Evolutionary conservation across 2,888 invertebrate genomes (phyloP).

Genomic region (Tetropium fuscum): DNA sequence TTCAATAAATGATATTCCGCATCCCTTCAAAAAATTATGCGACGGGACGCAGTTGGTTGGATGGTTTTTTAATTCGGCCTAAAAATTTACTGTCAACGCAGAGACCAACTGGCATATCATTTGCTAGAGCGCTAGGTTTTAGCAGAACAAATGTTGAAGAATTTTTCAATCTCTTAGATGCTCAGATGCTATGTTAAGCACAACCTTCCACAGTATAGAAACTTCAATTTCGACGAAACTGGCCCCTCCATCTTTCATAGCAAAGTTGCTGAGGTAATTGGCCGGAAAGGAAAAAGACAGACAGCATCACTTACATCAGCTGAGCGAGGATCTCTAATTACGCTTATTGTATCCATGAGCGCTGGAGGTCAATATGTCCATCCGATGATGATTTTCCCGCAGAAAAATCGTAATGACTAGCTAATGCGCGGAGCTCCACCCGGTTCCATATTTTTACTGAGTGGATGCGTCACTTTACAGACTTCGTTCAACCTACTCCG

Average conservation of each 20-base stretch:
- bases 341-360: constrained; percentile 51
- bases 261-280: constrained; percentile 27
- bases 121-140: constrained; percentile 19
- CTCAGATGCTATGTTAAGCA: constrained; percentile 9
- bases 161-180: constrained; percentile 22
- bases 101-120: constrained; percentile 22
- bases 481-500: constrained; percentile 30
- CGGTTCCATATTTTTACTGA: constrained; percentile 49
- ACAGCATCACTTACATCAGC: constrained; percentile 24
- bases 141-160: constrained; percentile 16
- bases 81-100: constrained; percentile 14
- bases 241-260: constrained; percentile 55
- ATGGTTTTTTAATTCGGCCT: constrained; percentile 27
- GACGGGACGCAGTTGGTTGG: constrained; percentile 27
- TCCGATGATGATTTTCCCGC: constrained; percentile 55
- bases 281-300: constrained; percentile 22
- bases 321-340: constrained; percentile 50
- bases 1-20: constrained; percentile 26
- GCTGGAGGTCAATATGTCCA: constrained; percentile 54
- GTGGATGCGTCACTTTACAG: constrained; percentile 54
- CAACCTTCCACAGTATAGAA: constrained; percentile 18
- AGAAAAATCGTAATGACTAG: constrained; percentile 53
- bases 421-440: constrained; percentile 54
- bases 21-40: constrained; percentile 29
- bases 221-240: constrained; percentile 58